Evolutionary conservation across 2,888 invertebrate species (phyloP).

Genomic region (Plagodis pulveraria): DNA sequence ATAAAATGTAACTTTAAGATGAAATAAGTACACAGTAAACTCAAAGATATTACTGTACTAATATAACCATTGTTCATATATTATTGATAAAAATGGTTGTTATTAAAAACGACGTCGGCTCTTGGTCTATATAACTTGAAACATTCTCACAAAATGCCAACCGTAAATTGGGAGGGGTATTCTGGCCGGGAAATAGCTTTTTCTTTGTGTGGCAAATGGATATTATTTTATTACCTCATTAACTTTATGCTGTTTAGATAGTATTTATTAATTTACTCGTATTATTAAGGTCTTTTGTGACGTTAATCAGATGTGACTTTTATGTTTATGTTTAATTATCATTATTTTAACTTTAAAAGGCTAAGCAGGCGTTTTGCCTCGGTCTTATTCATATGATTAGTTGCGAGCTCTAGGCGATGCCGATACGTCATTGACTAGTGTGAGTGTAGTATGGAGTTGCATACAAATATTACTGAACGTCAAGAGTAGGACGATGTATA

Average conservation of each 20-base stretch:
- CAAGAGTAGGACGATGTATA: no score
- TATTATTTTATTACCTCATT: conserved; percentile 9
- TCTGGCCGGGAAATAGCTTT: conserved; percentile 40
- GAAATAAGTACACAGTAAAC: no score
- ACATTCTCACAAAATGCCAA: conserved; percentile 55
- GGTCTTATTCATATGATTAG: no score
- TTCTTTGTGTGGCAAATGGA: conserved; percentile 13
- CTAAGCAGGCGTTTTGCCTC: neutral
- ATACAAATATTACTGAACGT: no score
- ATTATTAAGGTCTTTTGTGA: neutral
- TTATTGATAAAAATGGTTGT: neutral
- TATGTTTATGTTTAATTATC: no score
- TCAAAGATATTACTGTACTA: neutral
- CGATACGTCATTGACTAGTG: no score
- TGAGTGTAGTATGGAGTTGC: no score
- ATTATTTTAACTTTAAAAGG: no score
- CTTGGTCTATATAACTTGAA: conserved; percentile 47
- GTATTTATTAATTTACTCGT: neutral
- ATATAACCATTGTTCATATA: neutral
- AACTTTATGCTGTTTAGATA: conserved; percentile 9
- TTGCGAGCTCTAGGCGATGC: no score
- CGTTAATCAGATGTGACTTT: no score
- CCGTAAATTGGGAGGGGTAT: conserved; percentile 53
- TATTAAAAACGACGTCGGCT: neutral
- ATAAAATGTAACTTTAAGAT: no score